A percentile compares a stretch with the other conserved stretches of the same genome.
Conservation (phyloP, 2,888 invertebrate genomes). For the Calliopum simillimum region DNA sequence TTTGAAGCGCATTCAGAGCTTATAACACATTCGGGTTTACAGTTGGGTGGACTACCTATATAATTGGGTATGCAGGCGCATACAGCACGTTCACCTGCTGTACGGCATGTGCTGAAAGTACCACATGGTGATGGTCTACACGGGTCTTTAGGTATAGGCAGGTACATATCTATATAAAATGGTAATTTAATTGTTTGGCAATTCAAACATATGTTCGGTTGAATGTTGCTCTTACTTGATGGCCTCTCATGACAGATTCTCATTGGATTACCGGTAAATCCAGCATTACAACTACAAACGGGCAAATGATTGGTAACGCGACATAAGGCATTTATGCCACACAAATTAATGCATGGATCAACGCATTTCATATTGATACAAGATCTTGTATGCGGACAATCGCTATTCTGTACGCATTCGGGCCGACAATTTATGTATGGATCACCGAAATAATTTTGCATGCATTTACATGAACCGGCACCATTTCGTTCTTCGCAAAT, state of each 20-base stretch:
- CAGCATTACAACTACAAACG: constrained; percentile 78
- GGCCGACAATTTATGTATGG: constrained; percentile 88
- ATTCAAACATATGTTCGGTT: background rate
- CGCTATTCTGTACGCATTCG: constrained; percentile 88
- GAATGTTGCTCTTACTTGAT: constrained; percentile 57
- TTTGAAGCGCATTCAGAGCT: constrained; percentile 80
- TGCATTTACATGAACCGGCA: constrained; percentile 84
- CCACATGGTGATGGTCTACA: constrained; percentile 70
- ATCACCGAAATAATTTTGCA: constrained; percentile 86
- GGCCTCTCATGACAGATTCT: constrained; percentile 76
- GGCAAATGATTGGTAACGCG: constrained; percentile 86
- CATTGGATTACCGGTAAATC: constrained; percentile 84
- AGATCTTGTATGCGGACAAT: constrained; percentile 81
- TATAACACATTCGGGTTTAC: constrained; percentile 81
- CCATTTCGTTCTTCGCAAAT: constrained; percentile 84
- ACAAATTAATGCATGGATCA: constrained; percentile 85
- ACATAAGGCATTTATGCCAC: constrained; percentile 87
- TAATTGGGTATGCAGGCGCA: constrained; percentile 80
- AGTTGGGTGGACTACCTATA: constrained; percentile 79
- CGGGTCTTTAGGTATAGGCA: constrained; percentile 64
- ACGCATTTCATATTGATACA: constrained; percentile 87
- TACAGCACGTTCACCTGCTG: constrained; percentile 74
- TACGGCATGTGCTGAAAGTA: constrained; percentile 69
- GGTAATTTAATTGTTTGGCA: constrained; percentile 11
- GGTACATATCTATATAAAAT: constrained; percentile 56